Evolutionary conservation across 2,113 vertebrate genomes (phyloP).

Genomic region (Forbesichthys papilliferus): DNA sequence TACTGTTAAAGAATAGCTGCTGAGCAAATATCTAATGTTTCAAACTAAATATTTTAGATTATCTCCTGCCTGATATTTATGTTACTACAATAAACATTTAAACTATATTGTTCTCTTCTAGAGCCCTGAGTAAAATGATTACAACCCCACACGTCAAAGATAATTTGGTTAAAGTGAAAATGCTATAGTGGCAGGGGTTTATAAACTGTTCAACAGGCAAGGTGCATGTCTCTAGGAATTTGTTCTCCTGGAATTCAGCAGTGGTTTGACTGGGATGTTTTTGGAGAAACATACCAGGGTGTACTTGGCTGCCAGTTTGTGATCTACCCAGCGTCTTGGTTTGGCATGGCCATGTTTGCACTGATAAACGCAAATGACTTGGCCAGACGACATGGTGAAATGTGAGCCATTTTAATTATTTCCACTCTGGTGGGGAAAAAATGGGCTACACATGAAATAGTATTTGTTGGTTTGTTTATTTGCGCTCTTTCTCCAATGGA

Average conservation of each 20-base stretch:
- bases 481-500: conserved; percentile 68
- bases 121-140: not conserved
- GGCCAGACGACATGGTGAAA: not conserved
- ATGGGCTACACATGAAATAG: conserved; percentile 41
- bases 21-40: conserved; percentile 58
- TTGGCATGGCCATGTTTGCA: conserved; percentile 22
- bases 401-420: conserved; percentile 42
- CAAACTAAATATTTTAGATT: conserved; percentile 43
- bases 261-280: conserved; percentile 27
- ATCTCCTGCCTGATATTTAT: not conserved
- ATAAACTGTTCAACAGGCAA: conserved; percentile 21
- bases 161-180: not conserved
- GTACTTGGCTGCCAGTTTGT: conserved; percentile 42
- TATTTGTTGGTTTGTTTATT: conserved; percentile 74
- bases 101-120: not conserved
- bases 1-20: conserved; percentile 49
- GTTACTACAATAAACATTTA: not conserved
- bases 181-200: not conserved
- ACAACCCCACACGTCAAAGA: not conserved
- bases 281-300: conserved; percentile 34
- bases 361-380: conserved; percentile 25
- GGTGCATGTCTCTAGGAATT: conserved; percentile 24
- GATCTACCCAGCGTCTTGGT: conserved; percentile 16
- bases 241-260: conserved; percentile 37
- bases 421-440: conserved; percentile 21